Evolutionary conservation across 2,113 vertebrate species (phyloP).

Genomic region (Oreochromis niloticus): DNA sequence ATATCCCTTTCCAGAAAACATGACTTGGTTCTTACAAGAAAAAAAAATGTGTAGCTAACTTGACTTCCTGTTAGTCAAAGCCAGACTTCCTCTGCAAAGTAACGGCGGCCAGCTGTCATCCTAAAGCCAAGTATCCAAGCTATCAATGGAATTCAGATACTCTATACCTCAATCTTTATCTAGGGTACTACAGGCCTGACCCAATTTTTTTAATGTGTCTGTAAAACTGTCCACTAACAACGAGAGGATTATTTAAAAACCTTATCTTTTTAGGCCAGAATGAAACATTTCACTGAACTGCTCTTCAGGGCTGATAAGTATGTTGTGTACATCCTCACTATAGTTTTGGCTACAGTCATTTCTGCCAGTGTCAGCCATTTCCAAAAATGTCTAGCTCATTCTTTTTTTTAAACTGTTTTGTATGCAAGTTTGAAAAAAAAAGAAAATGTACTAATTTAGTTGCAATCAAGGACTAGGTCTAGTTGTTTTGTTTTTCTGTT

Average conservation of each 20-base stretch:
- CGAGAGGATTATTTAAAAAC: background rate
- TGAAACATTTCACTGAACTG: background rate
- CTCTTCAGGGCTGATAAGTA: background rate
- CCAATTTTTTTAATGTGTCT: background rate
- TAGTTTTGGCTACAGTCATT: background rate
- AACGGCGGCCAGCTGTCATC: background rate
- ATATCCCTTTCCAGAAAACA: background rate
- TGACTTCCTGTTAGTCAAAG: background rate
- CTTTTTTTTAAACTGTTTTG: background rate
- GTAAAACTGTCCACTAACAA: background rate
- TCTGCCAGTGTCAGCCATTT: background rate
- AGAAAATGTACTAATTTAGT: background rate
- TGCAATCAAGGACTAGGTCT: background rate
- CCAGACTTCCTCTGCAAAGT: background rate
- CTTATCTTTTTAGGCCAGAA: slow-evolving; percentile 2
- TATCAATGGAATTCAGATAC: background rate
- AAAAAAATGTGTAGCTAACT: background rate
- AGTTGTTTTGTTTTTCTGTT: background rate
- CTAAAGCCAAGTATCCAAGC: background rate
- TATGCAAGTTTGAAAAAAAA: background rate
- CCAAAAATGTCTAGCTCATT: background rate
- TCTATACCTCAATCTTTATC: background rate
- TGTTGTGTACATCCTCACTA: background rate
- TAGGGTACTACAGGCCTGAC: background rate
- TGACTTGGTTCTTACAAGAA: background rate